These are phyloP conservation scores for Prunella himalayana DNA, from an alignment of 2,113 vertebrate species.

Conservation along the genomic window DNA sequence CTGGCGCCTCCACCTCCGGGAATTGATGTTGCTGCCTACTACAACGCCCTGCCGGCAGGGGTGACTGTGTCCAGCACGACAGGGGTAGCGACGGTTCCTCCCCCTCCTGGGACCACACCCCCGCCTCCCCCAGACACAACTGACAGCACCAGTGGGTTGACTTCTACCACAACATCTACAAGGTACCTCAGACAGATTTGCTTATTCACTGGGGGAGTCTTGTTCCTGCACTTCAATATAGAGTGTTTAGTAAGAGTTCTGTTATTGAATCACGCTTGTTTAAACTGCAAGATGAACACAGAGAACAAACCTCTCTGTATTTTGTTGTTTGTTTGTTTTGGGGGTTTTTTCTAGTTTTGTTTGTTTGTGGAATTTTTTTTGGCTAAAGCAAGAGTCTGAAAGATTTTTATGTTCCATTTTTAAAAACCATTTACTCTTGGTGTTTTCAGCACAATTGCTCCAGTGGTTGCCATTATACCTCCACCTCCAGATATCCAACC, in stretches of 20 bases:
- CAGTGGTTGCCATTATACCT: conserved; percentile 89
- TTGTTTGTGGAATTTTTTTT: too few species aligned
- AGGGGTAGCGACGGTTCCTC: conserved; percentile 66
- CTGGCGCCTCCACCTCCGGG: conserved; percentile 90
- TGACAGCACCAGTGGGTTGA: neutral
- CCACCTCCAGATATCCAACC: conserved; percentile 95
- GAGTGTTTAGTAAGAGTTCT: neutral
- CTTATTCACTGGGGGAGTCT: neutral
- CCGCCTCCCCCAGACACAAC: conserved; percentile 68
- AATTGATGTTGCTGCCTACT: conserved; percentile 86
- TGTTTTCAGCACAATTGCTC: conserved; percentile 74
- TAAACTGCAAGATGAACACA: neutral
- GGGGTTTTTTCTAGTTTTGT: neutral
- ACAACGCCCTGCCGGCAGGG: conserved; percentile 76
- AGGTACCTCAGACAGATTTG: neutral
- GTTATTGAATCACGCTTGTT: neutral
- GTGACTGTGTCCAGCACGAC: conserved; percentile 70
- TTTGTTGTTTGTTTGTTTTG: neutral
- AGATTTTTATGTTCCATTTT: neutral
- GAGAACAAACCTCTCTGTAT: neutral
- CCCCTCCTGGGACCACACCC: conserved; percentile 76
- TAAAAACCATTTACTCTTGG: neutral
- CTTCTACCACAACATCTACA: conserved; percentile 58
- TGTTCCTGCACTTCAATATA: neutral
- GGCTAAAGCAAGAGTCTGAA: neutral